Evolutionary conservation across 2,797 vertebrate genomes (phyloP), one percentile per base, ranked within the genome.

Genomic region (Melopsittacus undulatus): DNA sequence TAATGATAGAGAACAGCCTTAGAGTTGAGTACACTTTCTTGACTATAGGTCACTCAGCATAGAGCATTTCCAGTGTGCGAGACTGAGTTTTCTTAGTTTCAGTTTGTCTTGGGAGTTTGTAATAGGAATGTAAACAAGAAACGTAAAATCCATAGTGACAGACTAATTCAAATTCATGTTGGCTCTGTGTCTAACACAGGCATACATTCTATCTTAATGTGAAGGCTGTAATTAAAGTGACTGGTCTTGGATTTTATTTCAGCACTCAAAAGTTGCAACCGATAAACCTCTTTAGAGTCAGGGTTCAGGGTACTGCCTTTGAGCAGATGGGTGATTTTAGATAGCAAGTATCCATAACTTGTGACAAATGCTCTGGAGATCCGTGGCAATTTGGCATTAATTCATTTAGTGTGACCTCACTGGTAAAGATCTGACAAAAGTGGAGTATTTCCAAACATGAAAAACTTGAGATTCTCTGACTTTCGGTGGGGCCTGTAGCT

Each of bases 321-420:
- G 74, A 88, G 92, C 93, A 94, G 89, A 64, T 67, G 90, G 78
- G 77, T 92, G 90, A 70, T 20, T 93, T 94, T 77, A 95, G 89
- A 81, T 88, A 59, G 70, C 89, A 91, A 67, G 52, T 93, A 89
- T 91, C 85, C 81, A 42, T 38, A 74, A 26, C 62, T 83, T 54
- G 74, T 30, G 88, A 91, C 86, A 79, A 85, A 64, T 66, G 0
- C 81, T 48, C 19, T 57, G 22, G 78, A 94, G 70, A 81, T 54
- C 63, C 27, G 0, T 89, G 43, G 70, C 89, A 70, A 6, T 91
- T 92, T 67, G 90, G 85, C 93, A 73, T 64, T 23, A 0, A 10
- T 79, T 87, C 34, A 0, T 54, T 82, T 57, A 19, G 38, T 48
- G 32, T 78, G 94, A 89, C 74, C 81, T 94, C 87, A 29, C 76